Base-by-base conservation (phyloP, 2,797 vertebrate species). In the Leptatherina wallacei region DNA sequence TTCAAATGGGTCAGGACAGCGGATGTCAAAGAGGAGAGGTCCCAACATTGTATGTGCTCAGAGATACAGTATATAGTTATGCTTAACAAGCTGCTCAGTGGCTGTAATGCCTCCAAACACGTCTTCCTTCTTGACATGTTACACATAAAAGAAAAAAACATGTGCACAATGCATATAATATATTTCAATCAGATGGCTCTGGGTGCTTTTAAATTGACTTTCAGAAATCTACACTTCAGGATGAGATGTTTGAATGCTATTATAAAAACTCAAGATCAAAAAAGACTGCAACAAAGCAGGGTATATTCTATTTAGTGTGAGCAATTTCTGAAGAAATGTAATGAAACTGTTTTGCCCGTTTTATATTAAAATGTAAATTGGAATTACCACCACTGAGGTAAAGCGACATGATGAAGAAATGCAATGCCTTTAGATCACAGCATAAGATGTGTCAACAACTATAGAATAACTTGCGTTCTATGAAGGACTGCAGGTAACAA, bases 281-380 rank as follows among this genome's bases (percentile, higher is more conserved):
- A 54, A 29, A 55, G 52, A 29, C 27, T 16, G 52, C 14, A 55
- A 30, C 14, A 76, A 55, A 52, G 36, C 20, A 40, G 44, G 49
- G 59, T 56, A 75, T 71, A 72, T 70, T 66, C 55, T 44, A 36
- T 55, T 72, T 18, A 42, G 36, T 56, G 44, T 56, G 35, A 72
- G 44, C 56, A 55, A n/a, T 75, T 32, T 72, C 32, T 76, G 24
- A 44, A 36, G 44, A 60, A 66, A 65, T 67, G 18, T 62, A 71
- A 75, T 69, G 30, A 69, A 80, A 75, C 52, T 57, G 22, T 65
- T 42, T 62, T 66, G 55, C 42, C 22, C 47, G 38, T 44, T 22
- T 11, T 54, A 20, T 40, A 82, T 85, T 75, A 78, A 83, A 78
- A 77, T 77, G 38, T 63, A 66, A 69, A 83, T 65, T 35, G 36